These are phyloP conservation scores for Acropternis orthonyx DNA, from an alignment of 2,797 vertebrate species.

Conservation along the genomic window DNA sequence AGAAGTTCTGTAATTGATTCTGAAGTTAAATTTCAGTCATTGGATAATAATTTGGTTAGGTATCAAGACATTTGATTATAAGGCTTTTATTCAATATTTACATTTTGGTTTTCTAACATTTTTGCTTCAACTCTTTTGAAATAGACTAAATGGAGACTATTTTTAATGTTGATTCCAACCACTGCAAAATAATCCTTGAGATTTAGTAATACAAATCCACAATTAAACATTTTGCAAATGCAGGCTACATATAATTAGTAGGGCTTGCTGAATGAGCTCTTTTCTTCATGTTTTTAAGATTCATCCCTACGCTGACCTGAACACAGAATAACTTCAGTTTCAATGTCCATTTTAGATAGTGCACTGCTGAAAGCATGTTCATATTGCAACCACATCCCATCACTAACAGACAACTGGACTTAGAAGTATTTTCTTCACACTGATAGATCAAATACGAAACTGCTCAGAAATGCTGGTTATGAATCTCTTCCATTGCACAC, in stretches of 20 bases:
- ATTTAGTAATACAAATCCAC: background rate
- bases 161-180: conserved; percentile 8
- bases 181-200: background rate
- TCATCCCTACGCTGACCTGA: background rate
- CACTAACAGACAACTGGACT: background rate
- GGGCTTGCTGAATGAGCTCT: background rate
- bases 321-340: background rate
- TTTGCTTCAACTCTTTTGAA: background rate
- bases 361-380: background rate
- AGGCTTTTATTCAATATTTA: background rate
- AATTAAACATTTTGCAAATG: background rate
- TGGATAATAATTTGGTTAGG: background rate
- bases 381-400: background rate
- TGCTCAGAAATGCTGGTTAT: background rate
- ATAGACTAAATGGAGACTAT: background rate
- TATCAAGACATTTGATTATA: background rate
- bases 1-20: background rate
- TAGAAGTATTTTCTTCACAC: background rate
- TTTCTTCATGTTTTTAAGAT: background rate
- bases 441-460: background rate
- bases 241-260: background rate
- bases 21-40: background rate
- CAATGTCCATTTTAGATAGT: background rate
- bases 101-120: background rate
- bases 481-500: background rate